Conservation (phyloP, 1,140 invertebrate genomes). For the Delia radicum region DNA sequence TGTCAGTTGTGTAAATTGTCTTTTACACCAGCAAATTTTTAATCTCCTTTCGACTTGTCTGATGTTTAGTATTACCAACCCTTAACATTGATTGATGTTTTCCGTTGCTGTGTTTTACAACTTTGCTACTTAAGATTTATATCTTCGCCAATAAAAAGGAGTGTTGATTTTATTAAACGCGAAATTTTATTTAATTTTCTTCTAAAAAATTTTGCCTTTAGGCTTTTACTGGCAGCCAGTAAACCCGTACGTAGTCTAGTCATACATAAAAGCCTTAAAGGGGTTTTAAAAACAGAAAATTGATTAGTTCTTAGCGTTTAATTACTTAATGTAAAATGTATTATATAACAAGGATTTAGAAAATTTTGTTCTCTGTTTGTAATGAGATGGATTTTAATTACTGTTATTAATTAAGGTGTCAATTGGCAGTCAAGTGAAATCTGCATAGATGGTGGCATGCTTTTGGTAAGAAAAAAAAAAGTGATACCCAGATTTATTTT, state of each 20-base stretch:
- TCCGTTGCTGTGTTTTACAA: background rate
- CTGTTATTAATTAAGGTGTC: background rate
- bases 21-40: background rate
- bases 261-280: background rate
- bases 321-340: background rate
- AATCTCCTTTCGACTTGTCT: background rate
- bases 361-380: background rate
- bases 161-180: slow-evolving; percentile 20
- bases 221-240: background rate
- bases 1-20: slow-evolving; percentile 14
- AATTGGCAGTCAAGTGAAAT: no score
- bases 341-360: background rate
- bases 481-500: no score
- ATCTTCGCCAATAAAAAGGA: background rate
- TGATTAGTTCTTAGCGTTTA: background rate
- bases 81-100: slow-evolving; percentile 9
- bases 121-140: background rate
- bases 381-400: background rate
- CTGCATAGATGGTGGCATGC: no score
- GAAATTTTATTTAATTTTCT: slow-evolving; percentile 9
- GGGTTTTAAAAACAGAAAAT: background rate
- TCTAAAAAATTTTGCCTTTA: background rate
- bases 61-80: background rate
- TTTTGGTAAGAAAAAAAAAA: no score
- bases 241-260: background rate